phyloP scores from a whole-genome alignment of 2,797 vertebrate genomes.

The Microchirus variegatus region DNA sequence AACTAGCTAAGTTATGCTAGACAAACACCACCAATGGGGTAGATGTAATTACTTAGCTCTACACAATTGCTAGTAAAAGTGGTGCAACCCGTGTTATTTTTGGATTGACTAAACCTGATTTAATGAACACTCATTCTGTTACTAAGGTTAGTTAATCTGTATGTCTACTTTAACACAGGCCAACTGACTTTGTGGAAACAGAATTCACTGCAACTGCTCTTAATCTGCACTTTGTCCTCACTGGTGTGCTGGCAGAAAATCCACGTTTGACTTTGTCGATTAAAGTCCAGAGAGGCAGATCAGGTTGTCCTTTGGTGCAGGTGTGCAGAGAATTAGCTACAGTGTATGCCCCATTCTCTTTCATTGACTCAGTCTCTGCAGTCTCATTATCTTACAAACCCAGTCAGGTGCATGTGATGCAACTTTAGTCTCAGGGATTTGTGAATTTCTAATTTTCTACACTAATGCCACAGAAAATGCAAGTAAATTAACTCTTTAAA shows the following conservation, averaged over 20 bases:
- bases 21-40: too few species aligned
- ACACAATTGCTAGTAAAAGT: too few species aligned
- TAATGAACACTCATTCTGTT: neutral
- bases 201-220: conserved; percentile 24
- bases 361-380: neutral
- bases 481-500: neutral
- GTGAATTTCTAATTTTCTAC: neutral
- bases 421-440: neutral
- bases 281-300: conserved; percentile 44
- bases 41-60: too few species aligned
- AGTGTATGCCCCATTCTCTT: neutral
- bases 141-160: conserved; percentile 26
- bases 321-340: conserved; percentile 16
- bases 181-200: conserved; percentile 45
- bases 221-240: conserved; percentile 71
- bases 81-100: too few species aligned
- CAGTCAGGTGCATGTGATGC: neutral
- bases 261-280: conserved; percentile 59
- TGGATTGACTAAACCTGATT: too few species aligned
- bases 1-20: too few species aligned
- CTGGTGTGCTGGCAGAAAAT: conserved; percentile 38
- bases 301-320: conserved; percentile 28
- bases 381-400: neutral
- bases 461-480: neutral
- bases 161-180: conserved; percentile 35